These are phyloP conservation scores for Microctonus brassicae DNA, from an alignment of 2,888 invertebrate species.

Conservation along the genomic window DNA sequence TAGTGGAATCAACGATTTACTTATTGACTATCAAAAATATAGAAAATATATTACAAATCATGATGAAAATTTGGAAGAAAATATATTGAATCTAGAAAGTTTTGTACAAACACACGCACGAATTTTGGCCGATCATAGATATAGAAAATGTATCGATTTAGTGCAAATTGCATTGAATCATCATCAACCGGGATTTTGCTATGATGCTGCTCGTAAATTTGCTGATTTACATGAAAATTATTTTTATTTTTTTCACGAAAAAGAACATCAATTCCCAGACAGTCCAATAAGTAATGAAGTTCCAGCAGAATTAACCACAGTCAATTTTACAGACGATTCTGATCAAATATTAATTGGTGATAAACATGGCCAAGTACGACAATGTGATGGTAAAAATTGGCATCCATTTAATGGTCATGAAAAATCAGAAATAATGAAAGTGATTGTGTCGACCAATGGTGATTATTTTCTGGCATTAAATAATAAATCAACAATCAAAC, in stretches of 20 bases:
- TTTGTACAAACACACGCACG: conserved; percentile 77
- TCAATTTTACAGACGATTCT: conserved; percentile 69
- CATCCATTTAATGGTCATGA: conserved; percentile 61
- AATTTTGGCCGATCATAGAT: conserved; percentile 75
- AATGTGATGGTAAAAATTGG: conserved; percentile 75
- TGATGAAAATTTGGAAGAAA: conserved; percentile 68
- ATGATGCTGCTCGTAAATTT: conserved; percentile 72
- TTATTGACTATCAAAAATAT: conserved; percentile 78
- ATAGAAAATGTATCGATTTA: conserved; percentile 73
- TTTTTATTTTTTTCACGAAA: conserved; percentile 77
- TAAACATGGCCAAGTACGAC: conserved; percentile 70
- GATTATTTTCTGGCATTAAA: conserved; percentile 75
- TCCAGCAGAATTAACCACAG: conserved; percentile 73
- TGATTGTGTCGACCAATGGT: conserved; percentile 71
- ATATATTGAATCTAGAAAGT: conserved; percentile 72
- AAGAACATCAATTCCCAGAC: conserved; percentile 60
- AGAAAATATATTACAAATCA: conserved; percentile 73
- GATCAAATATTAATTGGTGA: conserved; percentile 71
- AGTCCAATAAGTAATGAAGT: conserved; percentile 73
- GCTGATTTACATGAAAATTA: conserved; percentile 71
- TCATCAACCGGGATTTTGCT: conserved; percentile 74
- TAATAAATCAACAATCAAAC: conserved; percentile 73
- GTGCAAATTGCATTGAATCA: conserved; percentile 80
- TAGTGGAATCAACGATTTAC: conserved; percentile 79
- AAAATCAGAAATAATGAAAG: conserved; percentile 57